These are phyloP conservation scores for Orthosia incerta DNA, from an alignment of 2,888 invertebrate genomes.

Conservation along the genomic window DNA sequence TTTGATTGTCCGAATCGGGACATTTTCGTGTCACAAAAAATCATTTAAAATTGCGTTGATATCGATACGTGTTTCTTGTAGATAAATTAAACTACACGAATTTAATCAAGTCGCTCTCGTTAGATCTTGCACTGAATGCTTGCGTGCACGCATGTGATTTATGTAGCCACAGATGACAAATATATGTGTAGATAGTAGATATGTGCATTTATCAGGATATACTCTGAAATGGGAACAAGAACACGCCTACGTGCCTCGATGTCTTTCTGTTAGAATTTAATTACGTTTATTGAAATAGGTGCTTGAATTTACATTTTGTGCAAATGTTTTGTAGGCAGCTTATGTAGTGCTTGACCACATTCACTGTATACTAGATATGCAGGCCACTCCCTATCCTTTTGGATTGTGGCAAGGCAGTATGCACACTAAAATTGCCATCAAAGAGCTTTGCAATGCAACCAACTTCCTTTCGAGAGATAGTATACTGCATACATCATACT, in stretches of 20 bases:
- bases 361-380: no score
- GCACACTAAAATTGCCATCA: no score
- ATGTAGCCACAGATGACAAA: conserved; percentile 28
- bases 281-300: conserved; percentile 19
- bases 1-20: neutral
- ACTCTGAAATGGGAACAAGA: conserved; percentile 50
- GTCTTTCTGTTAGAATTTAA: conserved; percentile 34
- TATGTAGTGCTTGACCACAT: no score
- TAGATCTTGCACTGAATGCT: conserved; percentile 17
- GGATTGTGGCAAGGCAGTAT: no score
- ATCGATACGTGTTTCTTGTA: conserved; percentile 44
- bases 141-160: conserved; percentile 40
- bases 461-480: no score
- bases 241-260: conserved; percentile 32
- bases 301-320: conserved; percentile 19
- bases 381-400: no score
- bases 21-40: conserved; percentile 27
- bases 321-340: conserved; percentile 2
- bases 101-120: conserved; percentile 23
- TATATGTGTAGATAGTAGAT: neutral
- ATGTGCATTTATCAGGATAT: conserved; percentile 52
- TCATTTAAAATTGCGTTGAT: neutral
- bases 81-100: conserved; percentile 38
- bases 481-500: no score
- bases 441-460: no score